phyloP scores from a whole-genome alignment of 2,113 vertebrate genomes.

The Pterophyllum scalare region DNA sequence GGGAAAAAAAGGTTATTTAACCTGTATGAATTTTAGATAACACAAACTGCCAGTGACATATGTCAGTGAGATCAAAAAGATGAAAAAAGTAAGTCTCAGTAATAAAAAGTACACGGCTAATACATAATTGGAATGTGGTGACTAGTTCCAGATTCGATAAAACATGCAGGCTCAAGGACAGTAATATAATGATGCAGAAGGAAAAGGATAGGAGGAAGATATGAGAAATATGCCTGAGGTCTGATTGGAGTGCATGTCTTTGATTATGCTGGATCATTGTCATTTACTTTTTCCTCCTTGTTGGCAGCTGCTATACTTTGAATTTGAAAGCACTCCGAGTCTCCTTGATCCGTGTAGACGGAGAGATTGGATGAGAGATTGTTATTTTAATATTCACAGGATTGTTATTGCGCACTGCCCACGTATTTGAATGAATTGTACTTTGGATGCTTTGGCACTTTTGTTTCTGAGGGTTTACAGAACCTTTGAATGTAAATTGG shows the following conservation, averaged over 20 bases:
- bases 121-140: conserved; percentile 15
- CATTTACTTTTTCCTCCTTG: neutral
- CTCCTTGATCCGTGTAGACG: neutral
- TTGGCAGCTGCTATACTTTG: neutral
- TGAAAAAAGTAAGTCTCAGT: neutral
- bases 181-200: conserved; percentile 1
- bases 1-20: neutral
- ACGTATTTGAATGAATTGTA: neutral
- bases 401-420: neutral
- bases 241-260: conserved; percentile 16
- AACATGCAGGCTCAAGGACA: conserved; percentile 13
- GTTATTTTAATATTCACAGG: neutral
- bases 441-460: neutral
- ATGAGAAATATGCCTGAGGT: neutral
- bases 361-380: neutral
- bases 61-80: conserved; percentile 4
- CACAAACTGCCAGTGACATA: neutral
- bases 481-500: neutral
- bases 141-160: conserved; percentile 27
- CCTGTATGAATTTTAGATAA: conserved; percentile 8
- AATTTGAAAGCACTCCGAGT: neutral
- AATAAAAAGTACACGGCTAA: neutral
- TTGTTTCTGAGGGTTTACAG: neutral
- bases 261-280: conserved; percentile 12
- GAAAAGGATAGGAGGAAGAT: neutral